Percentiles rank a stretch among this genome's conserved stretches.
These are phyloP conservation scores for Peromyscus eremicus DNA, from an alignment of 2,797 vertebrate species.

Conservation along the genomic window DNA sequence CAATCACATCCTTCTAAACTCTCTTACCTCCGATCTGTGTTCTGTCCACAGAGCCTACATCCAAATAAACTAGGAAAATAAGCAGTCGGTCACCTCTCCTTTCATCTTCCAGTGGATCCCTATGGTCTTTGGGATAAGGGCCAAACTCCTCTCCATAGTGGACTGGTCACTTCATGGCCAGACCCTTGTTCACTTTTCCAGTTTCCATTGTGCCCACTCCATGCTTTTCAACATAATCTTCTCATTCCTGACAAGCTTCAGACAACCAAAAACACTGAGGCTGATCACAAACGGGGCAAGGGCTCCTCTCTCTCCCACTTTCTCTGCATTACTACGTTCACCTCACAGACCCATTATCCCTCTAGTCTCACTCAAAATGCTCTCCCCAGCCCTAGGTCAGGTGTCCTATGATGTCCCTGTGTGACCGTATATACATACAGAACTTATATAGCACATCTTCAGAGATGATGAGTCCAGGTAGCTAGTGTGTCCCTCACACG, in stretches of 20 bases:
- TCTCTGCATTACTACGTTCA: background rate
- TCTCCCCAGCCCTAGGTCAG: background rate
- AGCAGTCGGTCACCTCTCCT: background rate
- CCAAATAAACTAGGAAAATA: background rate
- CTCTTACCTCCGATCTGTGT: background rate
- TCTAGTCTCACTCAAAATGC: background rate
- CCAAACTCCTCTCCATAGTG: background rate
- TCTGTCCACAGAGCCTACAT: background rate
- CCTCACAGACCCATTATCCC: background rate
- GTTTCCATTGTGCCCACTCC: background rate
- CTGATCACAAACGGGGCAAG: background rate
- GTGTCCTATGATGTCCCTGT: too few relatives aligned
- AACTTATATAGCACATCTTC: too few relatives aligned
- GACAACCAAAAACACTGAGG: background rate
- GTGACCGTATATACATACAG: rapidly evolving
- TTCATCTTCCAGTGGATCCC: background rate
- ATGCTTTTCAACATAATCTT: too few relatives aligned
- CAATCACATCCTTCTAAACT: background rate
- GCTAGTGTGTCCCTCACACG: background rate
- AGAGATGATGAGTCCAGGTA: background rate
- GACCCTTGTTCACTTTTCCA: background rate
- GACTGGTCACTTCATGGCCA: background rate
- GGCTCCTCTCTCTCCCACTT: background rate
- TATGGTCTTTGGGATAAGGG: background rate
- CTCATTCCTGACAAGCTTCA: background rate